Conservation (phyloP, 2,113 vertebrate genomes). For the Lamprologus sp. region DNA sequence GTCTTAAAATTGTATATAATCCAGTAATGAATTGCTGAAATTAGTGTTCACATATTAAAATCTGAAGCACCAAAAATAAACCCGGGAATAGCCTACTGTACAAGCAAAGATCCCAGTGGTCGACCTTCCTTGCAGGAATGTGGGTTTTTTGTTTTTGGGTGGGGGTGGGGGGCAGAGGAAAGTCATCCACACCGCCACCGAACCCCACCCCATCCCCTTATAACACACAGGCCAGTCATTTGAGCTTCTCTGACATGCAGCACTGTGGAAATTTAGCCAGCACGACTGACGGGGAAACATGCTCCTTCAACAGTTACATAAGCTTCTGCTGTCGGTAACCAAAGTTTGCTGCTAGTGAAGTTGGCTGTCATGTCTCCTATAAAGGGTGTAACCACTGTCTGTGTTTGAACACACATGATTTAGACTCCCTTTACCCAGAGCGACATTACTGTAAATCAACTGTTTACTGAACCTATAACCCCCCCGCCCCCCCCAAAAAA, state of each 20-base stretch:
- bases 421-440: neutral
- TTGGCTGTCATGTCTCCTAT: neutral
- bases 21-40: neutral
- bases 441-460: neutral
- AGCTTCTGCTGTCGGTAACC: neutral
- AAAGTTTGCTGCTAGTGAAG: neutral
- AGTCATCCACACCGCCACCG: neutral
- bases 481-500: accelerated
- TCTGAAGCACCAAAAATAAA: neutral
- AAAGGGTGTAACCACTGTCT: neutral
- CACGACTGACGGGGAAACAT: neutral
- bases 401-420: neutral
- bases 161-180: neutral
- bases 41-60: neutral
- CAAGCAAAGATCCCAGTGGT: neutral
- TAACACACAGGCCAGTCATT: conserved; percentile 12
- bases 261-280: neutral
- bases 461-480: neutral
- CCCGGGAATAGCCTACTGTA: neutral
- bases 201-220: neutral
- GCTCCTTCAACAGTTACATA: conserved; percentile 26
- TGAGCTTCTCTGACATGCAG: conserved; percentile 14
- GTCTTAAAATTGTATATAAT: neutral
- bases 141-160: neutral
- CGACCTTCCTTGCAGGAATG: neutral